Conservation (phyloP, 2,888 invertebrate genomes). For the Uropetala carovei region DNA sequence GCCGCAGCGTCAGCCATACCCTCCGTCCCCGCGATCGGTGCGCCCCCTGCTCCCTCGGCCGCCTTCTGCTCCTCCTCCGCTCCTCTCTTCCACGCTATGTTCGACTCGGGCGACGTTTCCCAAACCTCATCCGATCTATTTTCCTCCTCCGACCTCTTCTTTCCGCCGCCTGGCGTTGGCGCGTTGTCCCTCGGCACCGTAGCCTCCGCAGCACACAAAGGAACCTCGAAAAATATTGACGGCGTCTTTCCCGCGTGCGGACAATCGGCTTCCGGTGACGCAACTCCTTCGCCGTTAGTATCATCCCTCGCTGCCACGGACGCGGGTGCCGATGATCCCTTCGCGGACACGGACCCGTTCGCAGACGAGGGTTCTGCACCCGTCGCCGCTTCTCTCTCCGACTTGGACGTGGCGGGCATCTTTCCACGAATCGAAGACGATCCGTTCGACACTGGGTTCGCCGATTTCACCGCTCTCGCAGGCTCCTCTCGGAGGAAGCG, state of each 20-base stretch:
- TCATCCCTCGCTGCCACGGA: slow-evolving; percentile 82
- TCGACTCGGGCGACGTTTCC: background rate
- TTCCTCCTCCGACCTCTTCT: slow-evolving; percentile 69
- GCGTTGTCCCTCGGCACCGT: slow-evolving; percentile 69
- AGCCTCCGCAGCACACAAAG: background rate
- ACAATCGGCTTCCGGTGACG: background rate
- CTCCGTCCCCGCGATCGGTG: slow-evolving; percentile 73
- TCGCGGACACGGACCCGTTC: slow-evolving; percentile 85
- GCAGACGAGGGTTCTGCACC: slow-evolving; percentile 76
- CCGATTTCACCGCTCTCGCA: slow-evolving; percentile 70
- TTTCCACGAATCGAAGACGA: slow-evolving; percentile 72
- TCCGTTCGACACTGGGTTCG: slow-evolving; percentile 79
- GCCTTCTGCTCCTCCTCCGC: slow-evolving; percentile 70
- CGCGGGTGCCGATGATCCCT: slow-evolving; percentile 80
- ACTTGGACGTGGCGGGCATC: background rate
- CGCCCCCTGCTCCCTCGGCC: slow-evolving; percentile 70
- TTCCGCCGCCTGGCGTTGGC: slow-evolving; percentile 72
- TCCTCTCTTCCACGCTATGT: slow-evolving; percentile 69
- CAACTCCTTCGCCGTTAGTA: background rate
- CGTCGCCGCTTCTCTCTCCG: slow-evolving; percentile 56
- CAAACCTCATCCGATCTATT: background rate
- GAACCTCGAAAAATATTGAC: background rate
- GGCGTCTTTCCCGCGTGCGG: background rate
- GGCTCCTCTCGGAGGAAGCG: slow-evolving; percentile 67
- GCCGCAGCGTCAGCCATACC: background rate